Base-by-base conservation (phyloP, 2,797 vertebrate genomes). In the Sparus aurata region DNA sequence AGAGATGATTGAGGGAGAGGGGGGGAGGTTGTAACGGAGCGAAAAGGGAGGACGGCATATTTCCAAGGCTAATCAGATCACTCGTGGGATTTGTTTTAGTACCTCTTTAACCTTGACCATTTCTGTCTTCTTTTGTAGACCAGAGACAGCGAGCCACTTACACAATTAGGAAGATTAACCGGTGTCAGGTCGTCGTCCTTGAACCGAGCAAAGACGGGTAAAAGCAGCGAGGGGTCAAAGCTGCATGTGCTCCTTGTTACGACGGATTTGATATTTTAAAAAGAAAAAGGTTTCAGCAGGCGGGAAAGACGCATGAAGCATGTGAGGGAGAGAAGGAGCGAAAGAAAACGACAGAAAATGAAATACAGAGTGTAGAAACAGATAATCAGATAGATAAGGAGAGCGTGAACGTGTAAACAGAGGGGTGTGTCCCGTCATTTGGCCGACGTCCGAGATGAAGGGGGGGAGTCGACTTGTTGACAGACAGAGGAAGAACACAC, bases 401-500 rank as follows among this genome's bases (percentile, higher is more conserved):
- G 67, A 78, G 79, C 80, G 80, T 61, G 73, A 74, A 53, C 23
- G 69, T 68, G 83, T 77, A 86, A 90, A 90, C 87, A 72, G 66
- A 75, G 86, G 85, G 89, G 86, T 65, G 90, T 89, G 90, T 85
- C 63, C 75, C 45, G 61, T 75, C 74, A 72, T 84, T 86, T 90
- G 88, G 88, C 89, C 76, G 82, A 68, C 53, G 52, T 91, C 86
- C 87, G 83, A 59, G 81, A 82, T 76, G 83, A 70, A 63, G 25
- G 85, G 52, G 17, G 41, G 50, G 82, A 72, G 81, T 76, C 87
- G 73, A 87, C 76, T 86, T 91, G 84, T 90, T 91, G 87, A 92
- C 88, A 85, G 82, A 87, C 77, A 79, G 82, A 85, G 86, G 87
- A 91, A 91, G 79, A 90, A 86, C 82, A 88, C 80, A 90, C 84